A percentile compares a stretch with the other conserved stretches of the same genome.
Evolutionary conservation across 2,113 vertebrate species (phyloP).

Genomic region (Macaca nemestrina): DNA sequence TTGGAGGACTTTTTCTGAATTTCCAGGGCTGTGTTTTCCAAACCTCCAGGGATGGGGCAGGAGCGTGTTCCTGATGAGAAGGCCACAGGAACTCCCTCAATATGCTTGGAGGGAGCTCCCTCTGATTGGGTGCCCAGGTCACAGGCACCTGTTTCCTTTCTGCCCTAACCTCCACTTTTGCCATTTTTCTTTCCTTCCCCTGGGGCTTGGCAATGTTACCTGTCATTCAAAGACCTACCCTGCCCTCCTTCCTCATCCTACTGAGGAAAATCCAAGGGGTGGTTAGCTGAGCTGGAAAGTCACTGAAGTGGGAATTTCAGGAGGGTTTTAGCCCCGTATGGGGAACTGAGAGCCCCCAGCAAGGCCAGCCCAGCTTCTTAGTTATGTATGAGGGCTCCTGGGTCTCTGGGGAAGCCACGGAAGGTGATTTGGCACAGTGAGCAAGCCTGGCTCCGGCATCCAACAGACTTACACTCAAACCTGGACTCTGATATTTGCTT

Average conservation of each 20-base stretch:
- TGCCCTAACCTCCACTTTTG: background rate
- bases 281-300: background rate
- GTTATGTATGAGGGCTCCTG: fast-evolving
- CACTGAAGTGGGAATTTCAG: background rate
- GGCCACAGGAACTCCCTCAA: background rate
- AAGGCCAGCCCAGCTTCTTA: background rate
- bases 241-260: fast-evolving
- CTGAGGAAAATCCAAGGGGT: background rate
- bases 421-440: background rate
- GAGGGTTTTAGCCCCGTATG: background rate
- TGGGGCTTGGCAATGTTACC: background rate
- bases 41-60: background rate
- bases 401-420: background rate
- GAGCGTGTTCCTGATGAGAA: background rate
- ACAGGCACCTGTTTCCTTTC: background rate
- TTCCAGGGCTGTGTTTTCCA: background rate
- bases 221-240: background rate
- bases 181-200: background rate
- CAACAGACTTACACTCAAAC: background rate
- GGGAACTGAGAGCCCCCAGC: background rate
- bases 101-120: background rate
- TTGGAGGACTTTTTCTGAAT: background rate
- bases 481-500: background rate
- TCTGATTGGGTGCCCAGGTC: background rate
- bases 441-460: background rate